A percentile compares a stretch with the other conserved stretches of the same genome.
Conservation (phyloP, 2,888 invertebrate species). For the Erebia aethiops region DNA sequence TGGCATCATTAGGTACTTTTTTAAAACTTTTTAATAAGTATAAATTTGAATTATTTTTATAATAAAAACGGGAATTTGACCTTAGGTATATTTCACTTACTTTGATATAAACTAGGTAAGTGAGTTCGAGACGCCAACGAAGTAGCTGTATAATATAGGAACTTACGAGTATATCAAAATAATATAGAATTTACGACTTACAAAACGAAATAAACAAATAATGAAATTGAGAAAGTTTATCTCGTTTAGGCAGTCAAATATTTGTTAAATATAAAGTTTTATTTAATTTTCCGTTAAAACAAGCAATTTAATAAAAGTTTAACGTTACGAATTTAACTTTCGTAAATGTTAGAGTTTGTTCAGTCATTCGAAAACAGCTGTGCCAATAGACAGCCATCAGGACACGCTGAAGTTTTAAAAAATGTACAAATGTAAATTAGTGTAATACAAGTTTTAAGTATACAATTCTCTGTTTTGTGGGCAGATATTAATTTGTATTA, state of each 20-base stretch:
- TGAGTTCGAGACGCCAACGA: too few species aligned
- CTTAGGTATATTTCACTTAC: too few species aligned
- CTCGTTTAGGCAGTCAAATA: constrained; percentile 27
- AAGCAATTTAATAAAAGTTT: constrained; percentile 35
- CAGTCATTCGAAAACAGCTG: constrained; percentile 20
- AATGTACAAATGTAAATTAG: background rate
- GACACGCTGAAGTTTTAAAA: background rate
- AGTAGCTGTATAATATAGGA: too few species aligned
- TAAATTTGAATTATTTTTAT: too few species aligned
- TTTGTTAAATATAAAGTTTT: constrained; percentile 28
- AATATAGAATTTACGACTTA: background rate
- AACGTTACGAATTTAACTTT: constrained; percentile 31
- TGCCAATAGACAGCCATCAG: constrained; percentile 10
- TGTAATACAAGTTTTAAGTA: too few species aligned
- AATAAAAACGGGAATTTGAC: too few species aligned
- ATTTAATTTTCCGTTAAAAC: constrained; percentile 25
- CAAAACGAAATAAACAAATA: background rate
- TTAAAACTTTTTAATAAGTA: too few species aligned
- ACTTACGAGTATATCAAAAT: too few species aligned
- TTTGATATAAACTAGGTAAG: too few species aligned
- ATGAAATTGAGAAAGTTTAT: constrained; percentile 35
- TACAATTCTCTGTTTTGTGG: too few species aligned
- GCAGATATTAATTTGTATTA: too few species aligned
- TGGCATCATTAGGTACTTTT: too few species aligned
- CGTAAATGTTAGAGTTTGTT: constrained; percentile 24